phyloP scores from a whole-genome alignment of 2,113 vertebrate species.

The Nyctibius bracteatus region DNA sequence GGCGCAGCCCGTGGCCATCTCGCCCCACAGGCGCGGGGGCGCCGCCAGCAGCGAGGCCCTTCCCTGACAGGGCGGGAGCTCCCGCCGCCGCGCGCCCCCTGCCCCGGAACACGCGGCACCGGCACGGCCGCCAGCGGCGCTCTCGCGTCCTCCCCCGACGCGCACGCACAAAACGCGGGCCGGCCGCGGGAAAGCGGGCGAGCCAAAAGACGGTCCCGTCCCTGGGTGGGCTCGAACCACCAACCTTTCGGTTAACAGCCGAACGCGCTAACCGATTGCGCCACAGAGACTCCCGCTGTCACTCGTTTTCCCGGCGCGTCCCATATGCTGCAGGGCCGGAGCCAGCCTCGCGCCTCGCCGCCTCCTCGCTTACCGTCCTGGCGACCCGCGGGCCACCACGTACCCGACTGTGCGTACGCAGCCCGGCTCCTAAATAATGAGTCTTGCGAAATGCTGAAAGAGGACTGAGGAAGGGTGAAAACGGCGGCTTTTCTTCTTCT shows the following conservation, averaged over 20 bases:
- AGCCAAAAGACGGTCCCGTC: background rate
- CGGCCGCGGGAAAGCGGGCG: background rate
- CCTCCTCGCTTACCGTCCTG: accelerated
- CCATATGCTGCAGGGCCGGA: accelerated
- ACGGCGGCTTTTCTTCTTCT: no score
- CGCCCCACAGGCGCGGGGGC: no score
- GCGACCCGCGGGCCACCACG: accelerated
- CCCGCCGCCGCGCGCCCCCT: background rate
- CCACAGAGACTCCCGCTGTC: slow-evolving; percentile 56
- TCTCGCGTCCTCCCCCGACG: background rate
- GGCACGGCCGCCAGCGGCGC: background rate
- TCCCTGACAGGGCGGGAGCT: background rate
- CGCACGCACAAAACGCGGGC: background rate
- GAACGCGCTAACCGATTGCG: slow-evolving; percentile 78
- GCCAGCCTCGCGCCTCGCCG: accelerated
- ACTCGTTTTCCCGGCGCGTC: accelerated
- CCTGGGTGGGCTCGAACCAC: slow-evolving; percentile 83
- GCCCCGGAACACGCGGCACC: background rate
- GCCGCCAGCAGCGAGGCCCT: no score
- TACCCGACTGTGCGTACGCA: accelerated
- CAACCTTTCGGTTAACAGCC: slow-evolving; percentile 85
- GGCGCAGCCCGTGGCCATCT: no score
- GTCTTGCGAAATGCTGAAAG: accelerated
- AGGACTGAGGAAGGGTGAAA: accelerated
- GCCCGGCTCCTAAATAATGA: accelerated